Evolutionary conservation across 2,113 vertebrate species (phyloP).

Genomic region (Tachysurus fulvidraco): DNA sequence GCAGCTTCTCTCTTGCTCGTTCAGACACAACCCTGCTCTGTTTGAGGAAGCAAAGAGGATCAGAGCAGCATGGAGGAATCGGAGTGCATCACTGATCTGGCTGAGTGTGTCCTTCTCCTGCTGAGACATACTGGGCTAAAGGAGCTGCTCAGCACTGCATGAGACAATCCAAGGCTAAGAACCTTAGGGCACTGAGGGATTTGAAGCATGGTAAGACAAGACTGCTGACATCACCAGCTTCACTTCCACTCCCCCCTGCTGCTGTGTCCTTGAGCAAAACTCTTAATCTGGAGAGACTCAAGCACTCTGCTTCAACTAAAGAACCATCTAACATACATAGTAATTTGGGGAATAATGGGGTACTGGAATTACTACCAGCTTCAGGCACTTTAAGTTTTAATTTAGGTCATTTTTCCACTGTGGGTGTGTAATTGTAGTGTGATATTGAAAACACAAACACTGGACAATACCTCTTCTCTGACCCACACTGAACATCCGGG

Average conservation of each 20-base stretch:
- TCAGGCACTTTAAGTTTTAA: background rate
- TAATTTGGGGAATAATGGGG: background rate
- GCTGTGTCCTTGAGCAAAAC: slow-evolving; percentile 29
- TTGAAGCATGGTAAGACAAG: slow-evolving; percentile 19
- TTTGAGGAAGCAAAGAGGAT: slow-evolving; percentile 37
- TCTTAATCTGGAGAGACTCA: slow-evolving; percentile 11
- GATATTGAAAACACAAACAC: background rate
- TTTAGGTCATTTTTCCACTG: background rate
- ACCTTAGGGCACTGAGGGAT: slow-evolving; percentile 33
- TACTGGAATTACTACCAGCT: background rate
- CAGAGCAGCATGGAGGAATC: slow-evolving; percentile 39
- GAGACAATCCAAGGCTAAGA: slow-evolving; percentile 36
- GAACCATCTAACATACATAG: background rate
- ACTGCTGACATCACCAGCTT: slow-evolving; percentile 27
- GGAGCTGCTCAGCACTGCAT: slow-evolving; percentile 23
- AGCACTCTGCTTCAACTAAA: background rate
- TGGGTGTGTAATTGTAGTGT: background rate
- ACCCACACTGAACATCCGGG: background rate
- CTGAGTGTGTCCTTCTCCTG: slow-evolving; percentile 24
- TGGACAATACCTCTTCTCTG: background rate
- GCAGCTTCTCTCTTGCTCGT: too few species aligned
- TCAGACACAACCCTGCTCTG: background rate
- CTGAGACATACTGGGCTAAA: slow-evolving; percentile 27
- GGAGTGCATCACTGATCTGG: slow-evolving; percentile 34
- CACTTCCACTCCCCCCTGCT: slow-evolving; percentile 4